Conservation (phyloP, 1,140 invertebrate genomes). For the Tenebrio molitor region DNA sequence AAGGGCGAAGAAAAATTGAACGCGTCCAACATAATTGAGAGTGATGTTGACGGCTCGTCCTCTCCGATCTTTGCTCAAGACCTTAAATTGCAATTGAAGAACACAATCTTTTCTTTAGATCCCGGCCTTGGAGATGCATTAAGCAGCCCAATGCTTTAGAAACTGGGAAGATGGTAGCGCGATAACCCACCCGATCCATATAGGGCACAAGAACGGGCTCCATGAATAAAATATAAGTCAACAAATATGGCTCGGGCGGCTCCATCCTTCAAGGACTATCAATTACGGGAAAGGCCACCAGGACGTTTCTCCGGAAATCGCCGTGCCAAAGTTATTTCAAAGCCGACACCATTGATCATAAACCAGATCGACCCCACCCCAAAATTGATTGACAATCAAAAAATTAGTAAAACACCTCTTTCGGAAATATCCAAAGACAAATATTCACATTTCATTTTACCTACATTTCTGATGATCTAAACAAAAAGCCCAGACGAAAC, state of each 20-base stretch:
- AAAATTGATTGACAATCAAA: too few relatives aligned
- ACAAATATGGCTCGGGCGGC: constrained; percentile 6
- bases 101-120: neutral
- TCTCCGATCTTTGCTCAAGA: neutral
- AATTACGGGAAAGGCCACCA: neutral
- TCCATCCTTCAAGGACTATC: neutral
- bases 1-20: constrained; percentile 10
- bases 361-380: too few relatives aligned
- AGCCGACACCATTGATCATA: too few relatives aligned
- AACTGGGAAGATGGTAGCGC: constrained; percentile 4
- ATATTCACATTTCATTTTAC: too few relatives aligned
- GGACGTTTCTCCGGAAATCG: constrained; percentile 15
- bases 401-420: too few relatives aligned
- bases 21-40: constrained; percentile 2
- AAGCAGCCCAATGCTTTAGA: neutral
- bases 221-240: constrained; percentile 30
- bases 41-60: neutral
- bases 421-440: too few relatives aligned
- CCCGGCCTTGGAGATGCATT: constrained; percentile 24
- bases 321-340: neutral
- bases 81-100: constrained; percentile 1
- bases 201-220: constrained; percentile 5
- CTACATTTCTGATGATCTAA: too few relatives aligned
- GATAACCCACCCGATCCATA: constrained; percentile 5
- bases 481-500: too few relatives aligned